Conservation (phyloP, 2,888 invertebrate genomes). For the Nomada hirtipes region DNA sequence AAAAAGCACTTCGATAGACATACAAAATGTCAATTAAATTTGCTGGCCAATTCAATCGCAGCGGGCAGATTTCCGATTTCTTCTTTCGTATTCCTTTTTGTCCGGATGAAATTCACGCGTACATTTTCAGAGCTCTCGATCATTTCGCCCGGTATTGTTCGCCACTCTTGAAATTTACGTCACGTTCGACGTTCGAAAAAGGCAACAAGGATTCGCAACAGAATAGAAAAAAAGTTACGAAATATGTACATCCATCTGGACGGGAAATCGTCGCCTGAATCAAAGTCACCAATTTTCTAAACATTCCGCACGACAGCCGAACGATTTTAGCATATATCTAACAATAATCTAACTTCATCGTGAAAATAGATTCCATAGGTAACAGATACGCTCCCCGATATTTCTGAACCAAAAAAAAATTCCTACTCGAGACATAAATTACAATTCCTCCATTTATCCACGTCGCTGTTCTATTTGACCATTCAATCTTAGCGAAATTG, state of each 20-base stretch:
- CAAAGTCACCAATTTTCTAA: constrained; percentile 8
- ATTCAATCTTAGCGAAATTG: background rate
- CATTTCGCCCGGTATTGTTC: constrained; percentile 19
- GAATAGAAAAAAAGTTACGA: background rate
- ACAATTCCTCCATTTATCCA: constrained; percentile 1
- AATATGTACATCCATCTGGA: background rate
- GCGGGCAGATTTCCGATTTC: constrained; percentile 62
- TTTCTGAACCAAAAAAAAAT: no score
- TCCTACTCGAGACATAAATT: no score
- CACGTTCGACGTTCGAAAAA: background rate
- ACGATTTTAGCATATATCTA: background rate
- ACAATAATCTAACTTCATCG: background rate
- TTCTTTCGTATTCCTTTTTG: constrained; percentile 33
- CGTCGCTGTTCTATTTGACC: constrained; percentile 20
- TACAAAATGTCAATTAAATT: constrained; percentile 61
- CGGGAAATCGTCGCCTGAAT: background rate
- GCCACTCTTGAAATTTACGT: constrained; percentile 8
- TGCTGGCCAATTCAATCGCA: constrained; percentile 64
- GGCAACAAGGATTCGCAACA: background rate
- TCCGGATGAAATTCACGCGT: constrained; percentile 1
- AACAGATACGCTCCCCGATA: constrained; percentile 7
- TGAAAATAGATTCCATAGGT: constrained; percentile 21
- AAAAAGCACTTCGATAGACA: constrained; percentile 44
- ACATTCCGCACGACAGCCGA: background rate
- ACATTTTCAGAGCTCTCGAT: constrained; percentile 26